A percentile compares a stretch with the other conserved stretches of the same genome.
phyloP scores from a whole-genome alignment of 2,888 invertebrate species.

The Glaucopsyche alexis region DNA sequence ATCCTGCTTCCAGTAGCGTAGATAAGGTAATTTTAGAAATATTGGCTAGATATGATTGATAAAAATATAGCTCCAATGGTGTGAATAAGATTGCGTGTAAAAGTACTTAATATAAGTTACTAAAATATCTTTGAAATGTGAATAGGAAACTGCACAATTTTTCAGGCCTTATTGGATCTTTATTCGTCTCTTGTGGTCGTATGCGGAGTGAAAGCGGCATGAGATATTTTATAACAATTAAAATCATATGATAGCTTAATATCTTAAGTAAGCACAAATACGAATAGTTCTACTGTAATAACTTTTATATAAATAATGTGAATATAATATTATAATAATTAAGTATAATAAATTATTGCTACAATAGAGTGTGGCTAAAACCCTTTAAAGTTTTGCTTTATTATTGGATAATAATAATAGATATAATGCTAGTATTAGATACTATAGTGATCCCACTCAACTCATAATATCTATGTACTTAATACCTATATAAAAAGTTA shows the following conservation, averaged over 20 bases:
- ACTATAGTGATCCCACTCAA: neutral
- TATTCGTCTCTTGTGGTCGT: conserved; percentile 14
- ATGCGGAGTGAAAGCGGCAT: neutral
- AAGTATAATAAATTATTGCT: neutral
- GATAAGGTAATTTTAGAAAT: conserved; percentile 17
- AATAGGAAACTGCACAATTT: conserved; percentile 3
- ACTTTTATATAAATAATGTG: conserved; percentile 27
- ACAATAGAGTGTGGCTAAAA: neutral
- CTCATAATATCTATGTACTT: neutral
- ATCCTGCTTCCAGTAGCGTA: conserved; percentile 24
- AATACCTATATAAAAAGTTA: neutral
- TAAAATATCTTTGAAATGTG: neutral
- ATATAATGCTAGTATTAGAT: conserved; percentile 1
- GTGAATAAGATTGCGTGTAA: neutral
- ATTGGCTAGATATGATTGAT: conserved; percentile 19
- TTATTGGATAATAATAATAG: conserved; percentile 3
- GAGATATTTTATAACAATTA: neutral
- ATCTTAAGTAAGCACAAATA: conserved; percentile 25
- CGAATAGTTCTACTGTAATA: conserved; percentile 23
- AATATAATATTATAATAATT: conserved; percentile 22
- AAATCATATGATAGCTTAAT: neutral
- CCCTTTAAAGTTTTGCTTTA: conserved; percentile 3
- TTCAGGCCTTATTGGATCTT: conserved; percentile 5
- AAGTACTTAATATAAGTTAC: neutral
- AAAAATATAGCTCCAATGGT: conserved; percentile 20